A percentile compares a stretch with the other conserved stretches of the same genome.
Evolutionary conservation across 2,797 vertebrate genomes (phyloP).

Genomic region (Darevskia nairensis): DNA sequence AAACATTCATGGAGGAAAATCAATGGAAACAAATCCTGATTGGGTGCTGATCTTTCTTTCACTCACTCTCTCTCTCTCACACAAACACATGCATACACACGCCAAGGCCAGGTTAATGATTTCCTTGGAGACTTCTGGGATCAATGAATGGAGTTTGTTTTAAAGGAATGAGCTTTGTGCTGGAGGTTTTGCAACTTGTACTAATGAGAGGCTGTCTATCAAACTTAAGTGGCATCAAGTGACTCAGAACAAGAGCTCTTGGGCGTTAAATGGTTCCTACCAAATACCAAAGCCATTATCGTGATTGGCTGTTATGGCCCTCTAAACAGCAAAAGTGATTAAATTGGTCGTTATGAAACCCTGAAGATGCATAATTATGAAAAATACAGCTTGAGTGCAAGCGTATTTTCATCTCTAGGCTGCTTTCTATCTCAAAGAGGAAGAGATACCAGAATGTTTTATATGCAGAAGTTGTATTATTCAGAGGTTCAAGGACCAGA

Average conservation of each 20-base stretch:
- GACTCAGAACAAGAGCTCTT: constrained; percentile 81
- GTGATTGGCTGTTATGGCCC: constrained; percentile 83
- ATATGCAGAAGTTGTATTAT: constrained; percentile 60
- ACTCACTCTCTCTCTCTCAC: background rate
- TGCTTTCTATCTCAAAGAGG: constrained; percentile 75
- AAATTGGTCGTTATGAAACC: constrained; percentile 81
- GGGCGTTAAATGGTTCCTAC: constrained; percentile 81
- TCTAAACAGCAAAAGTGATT: constrained; percentile 82
- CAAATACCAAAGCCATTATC: constrained; percentile 84
- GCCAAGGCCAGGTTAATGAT: constrained; percentile 62
- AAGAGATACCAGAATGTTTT: constrained; percentile 70
- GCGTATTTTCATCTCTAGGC: constrained; percentile 74
- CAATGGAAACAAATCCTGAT: background rate
- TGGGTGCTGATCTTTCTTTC: background rate
- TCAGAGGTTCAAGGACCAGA: constrained; percentile 22
- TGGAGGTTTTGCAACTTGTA: constrained; percentile 76
- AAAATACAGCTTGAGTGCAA: constrained; percentile 78
- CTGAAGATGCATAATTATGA: constrained; percentile 84
- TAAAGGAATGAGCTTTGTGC: constrained; percentile 78
- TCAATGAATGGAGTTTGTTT: constrained; percentile 77
- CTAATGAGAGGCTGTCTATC: constrained; percentile 84
- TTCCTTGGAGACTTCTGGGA: constrained; percentile 66
- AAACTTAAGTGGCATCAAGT: constrained; percentile 83
- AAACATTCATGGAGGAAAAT: accelerated
- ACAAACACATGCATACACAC: constrained; percentile 39